Base-by-base conservation (phyloP, 2,797 vertebrate genomes). In the Gastrophryne carolinensis region DNA sequence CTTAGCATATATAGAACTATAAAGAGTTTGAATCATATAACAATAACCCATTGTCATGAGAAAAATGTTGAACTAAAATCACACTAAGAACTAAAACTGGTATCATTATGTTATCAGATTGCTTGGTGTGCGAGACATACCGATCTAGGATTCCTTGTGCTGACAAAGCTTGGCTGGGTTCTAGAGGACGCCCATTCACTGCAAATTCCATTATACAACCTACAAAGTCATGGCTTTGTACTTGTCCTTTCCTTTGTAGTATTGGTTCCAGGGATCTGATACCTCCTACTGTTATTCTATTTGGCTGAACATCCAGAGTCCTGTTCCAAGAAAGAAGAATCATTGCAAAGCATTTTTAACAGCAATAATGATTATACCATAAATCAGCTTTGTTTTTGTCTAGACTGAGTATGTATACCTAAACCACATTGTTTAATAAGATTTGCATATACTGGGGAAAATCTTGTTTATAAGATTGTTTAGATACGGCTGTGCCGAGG, bases 131-230 rank as follows among this genome's bases (percentile, higher is more conserved):
- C 7, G 50, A 71, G 37, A 81, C 90, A 0, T 88, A 98, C 97
- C 95, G 96, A 90, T 99, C 97, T 80, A 98, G 87, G 86, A 98
- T 95, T 84, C 94, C 95, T 78, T 91, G 95, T 30, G 95, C 92
- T 79, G 93, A 90, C 88, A 98, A 82, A 34, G 98, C 94, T 82
- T 98, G 98, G 83, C 94, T 95, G 63, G 98, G 98, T 82, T 99
- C 97, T 88, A 99, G 89, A 0, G 98, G 98, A 63, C 96, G 94
- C 37, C 98, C 98, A 1, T 99, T 99, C 83, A 99, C 94, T 29
- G 97, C 95, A 29, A 99, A 93, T 87, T 99, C 98, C 97, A 98
- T 98, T 89, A 99, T 93, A 85, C 98, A 99, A 80, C 98, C 98
- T 3, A 97, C 90, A 72, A 99, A 99, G 84, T 99, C 98, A 41